Conservation (phyloP, 2,797 vertebrate genomes). For the Eospalax fontanierii region DNA sequence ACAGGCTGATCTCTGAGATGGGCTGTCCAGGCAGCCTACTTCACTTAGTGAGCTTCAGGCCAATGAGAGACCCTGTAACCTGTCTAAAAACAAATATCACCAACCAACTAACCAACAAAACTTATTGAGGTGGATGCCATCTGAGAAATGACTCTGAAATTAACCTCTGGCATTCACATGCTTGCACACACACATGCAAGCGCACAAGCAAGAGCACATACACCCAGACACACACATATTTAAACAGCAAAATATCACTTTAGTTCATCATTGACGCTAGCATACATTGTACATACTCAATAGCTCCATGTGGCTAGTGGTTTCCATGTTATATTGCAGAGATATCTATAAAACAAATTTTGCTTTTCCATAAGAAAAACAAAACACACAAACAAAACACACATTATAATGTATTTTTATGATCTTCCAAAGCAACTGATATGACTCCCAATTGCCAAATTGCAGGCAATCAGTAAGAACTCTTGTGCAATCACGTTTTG, state of each 20-base stretch:
- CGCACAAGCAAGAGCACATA: too few relatives aligned
- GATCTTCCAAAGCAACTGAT: background rate
- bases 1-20: background rate
- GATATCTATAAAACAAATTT: background rate
- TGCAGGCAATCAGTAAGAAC: conserved; percentile 58
- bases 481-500: conserved; percentile 35
- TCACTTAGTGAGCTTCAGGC: background rate
- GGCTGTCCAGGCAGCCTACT: background rate
- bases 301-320: background rate
- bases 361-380: conserved; percentile 8
- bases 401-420: conserved; percentile 9
- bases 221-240: background rate
- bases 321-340: background rate
- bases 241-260: background rate
- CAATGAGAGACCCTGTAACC: background rate
- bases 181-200: background rate
- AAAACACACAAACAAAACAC: too few relatives aligned
- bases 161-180: too few relatives aligned
- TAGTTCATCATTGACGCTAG: background rate
- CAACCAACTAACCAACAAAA: background rate
- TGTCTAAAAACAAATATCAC: background rate
- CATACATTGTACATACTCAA: background rate
- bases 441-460: background rate
- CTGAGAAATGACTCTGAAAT: background rate
- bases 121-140: background rate